phyloP scores from a whole-genome alignment of 2,113 vertebrate species.

The Laticauda colubrina region DNA sequence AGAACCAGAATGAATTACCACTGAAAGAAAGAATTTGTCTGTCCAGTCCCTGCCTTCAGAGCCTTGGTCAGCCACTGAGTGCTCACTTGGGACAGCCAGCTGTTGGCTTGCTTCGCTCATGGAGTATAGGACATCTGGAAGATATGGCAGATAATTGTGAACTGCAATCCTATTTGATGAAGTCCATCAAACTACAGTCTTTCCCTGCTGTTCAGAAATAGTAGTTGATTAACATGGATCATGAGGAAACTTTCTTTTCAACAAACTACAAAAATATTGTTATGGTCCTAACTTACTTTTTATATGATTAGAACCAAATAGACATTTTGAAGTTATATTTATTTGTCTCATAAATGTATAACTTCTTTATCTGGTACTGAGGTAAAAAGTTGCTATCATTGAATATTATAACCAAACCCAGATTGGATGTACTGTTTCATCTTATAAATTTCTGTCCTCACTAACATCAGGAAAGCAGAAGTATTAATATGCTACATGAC shows the following conservation, averaged over 20 bases:
- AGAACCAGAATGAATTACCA: neutral
- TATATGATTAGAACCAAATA: neutral
- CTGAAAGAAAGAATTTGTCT: conserved; percentile 56
- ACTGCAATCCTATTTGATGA: conserved; percentile 26
- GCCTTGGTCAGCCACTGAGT: conserved; percentile 28
- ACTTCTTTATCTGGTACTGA: neutral
- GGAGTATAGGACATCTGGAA: conserved; percentile 67
- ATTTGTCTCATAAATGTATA: neutral
- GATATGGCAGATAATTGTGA: neutral
- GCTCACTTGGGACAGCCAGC: neutral
- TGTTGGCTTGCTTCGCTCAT: conserved; percentile 60
- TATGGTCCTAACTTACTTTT: neutral
- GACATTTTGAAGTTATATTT: neutral
- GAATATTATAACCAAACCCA: neutral
- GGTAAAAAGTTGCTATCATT: neutral
- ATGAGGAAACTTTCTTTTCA: neutral
- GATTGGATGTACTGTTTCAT: neutral
- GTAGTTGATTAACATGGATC: neutral
- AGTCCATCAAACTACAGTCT: conserved; percentile 24
- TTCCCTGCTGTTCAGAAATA: conserved; percentile 11
- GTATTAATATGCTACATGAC: neutral
- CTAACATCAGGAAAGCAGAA: neutral
- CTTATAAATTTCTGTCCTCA: neutral
- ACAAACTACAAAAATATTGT: neutral
- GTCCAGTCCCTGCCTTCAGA: conserved; percentile 73